Conservation (phyloP, 2,797 vertebrate species). For the Zonotrichia albicollis region DNA sequence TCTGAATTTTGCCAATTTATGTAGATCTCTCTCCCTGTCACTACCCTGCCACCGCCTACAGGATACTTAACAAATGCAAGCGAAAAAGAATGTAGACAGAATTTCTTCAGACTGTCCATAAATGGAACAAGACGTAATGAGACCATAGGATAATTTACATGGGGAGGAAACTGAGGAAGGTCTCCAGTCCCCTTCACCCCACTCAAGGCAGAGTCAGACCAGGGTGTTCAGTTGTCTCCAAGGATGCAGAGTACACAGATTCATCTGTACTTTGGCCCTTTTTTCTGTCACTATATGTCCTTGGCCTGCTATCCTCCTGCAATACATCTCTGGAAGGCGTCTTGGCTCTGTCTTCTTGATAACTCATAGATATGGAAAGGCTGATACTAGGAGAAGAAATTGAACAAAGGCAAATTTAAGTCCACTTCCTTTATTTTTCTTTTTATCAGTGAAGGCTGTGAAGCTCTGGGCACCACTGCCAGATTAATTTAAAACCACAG, state of each 20-base stretch:
- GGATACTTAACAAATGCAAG: neutral
- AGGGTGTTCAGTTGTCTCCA: neutral
- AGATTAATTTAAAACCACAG: neutral
- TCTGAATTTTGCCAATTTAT: neutral
- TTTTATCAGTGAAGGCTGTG: neutral
- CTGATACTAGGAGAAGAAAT: neutral
- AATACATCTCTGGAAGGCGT: neutral
- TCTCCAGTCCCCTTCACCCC: neutral
- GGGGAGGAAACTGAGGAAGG: neutral
- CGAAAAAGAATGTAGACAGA: neutral
- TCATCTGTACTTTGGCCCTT: neutral
- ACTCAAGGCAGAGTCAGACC: neutral
- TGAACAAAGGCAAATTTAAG: constrained; percentile 1
- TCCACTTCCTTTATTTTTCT: neutral
- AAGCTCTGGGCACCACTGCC: neutral
- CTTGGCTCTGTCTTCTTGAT: neutral
- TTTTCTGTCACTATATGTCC: neutral
- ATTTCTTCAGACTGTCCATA: neutral
- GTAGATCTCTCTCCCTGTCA: neutral
- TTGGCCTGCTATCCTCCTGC: neutral
- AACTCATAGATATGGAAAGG: neutral
- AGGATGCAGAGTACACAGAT: neutral
- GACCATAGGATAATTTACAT: neutral
- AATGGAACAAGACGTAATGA: neutral
- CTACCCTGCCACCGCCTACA: neutral